Conservation (phyloP, 2,797 vertebrate species). For the Peromyscus attwateri region DNA sequence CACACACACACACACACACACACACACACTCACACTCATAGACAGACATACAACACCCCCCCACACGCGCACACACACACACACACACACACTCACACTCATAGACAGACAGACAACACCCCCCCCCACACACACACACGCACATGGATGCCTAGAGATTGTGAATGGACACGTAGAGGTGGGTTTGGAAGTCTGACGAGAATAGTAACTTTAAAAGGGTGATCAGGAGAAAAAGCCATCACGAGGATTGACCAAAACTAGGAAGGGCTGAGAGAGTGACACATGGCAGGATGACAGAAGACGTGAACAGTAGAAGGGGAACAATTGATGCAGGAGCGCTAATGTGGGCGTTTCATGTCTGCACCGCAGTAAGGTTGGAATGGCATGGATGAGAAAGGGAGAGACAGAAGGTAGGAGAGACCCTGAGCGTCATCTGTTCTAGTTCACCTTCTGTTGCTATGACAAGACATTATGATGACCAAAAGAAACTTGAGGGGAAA, state of each 20-base stretch:
- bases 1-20: no score
- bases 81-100: neutral
- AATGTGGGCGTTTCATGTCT: neutral
- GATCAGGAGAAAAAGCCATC: neutral
- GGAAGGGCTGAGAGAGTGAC: neutral
- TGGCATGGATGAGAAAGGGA: neutral
- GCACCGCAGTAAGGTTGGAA: neutral
- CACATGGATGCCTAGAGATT: neutral
- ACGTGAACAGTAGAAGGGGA: neutral
- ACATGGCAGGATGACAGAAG: neutral
- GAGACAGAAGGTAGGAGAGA: neutral
- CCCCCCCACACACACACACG: neutral
- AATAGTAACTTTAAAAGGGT: conserved; percentile 11
- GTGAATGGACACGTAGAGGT: neutral
- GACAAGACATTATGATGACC: neutral
- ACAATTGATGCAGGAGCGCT: neutral
- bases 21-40: neutral
- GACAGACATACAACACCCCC: neutral
- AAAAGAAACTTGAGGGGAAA: neutral
- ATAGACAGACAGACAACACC: neutral
- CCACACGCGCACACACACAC: neutral
- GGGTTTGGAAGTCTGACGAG: neutral
- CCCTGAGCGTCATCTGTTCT: neutral
- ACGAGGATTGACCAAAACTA: neutral
- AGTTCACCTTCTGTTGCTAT: neutral